Base-by-base conservation (phyloP, 2,888 invertebrate genomes). In the Tetramorium bicarinatum region DNA sequence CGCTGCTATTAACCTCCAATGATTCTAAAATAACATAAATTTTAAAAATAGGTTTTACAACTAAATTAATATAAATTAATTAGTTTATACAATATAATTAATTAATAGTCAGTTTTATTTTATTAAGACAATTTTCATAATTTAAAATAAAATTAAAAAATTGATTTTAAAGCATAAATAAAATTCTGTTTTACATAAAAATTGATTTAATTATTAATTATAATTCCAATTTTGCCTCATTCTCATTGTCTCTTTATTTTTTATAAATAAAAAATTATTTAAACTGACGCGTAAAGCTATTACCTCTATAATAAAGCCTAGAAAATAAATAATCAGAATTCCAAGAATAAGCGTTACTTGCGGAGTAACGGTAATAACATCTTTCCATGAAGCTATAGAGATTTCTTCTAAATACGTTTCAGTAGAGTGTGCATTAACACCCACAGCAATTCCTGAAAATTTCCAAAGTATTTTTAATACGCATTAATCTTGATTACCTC, bases 351-450 rank as follows among this genome's bases (percentile, higher is more conserved):
- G 29, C 29, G 29, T 2, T 11, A 84, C 21, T n/a, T 41, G 95
- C 1, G 95, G 95, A 94, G 95, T 95, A 4, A 95, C 95, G 9
- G 95, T 95, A 25, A 96, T 93, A 83, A 95, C 94, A 7, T 95
- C 95, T 80, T 95, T 92, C 34, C 95, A 88, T 44, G 92, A 91
- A 0, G 94, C 88, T 59, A 94, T 94, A 1, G 95, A 93, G 38
- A 95, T 94, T 92, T 96, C 96, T 2, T 95, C 95, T 88, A 96
- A 94, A 88, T 96, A 96, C 15, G 96, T 95, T 0, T 95, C 93
- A 3, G 95, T 95, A 0, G 96, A 95, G 61, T 95, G 94, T 76
- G 95, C 29, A 29, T 29, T 29, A 82, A 96, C 87, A 11, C 96
- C 96, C 0, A 95, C 95, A 0, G 95, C 95, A 21, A 95, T 84